Conservation (phyloP, 2,888 invertebrate species). For the Crossocerus cetratus region DNA sequence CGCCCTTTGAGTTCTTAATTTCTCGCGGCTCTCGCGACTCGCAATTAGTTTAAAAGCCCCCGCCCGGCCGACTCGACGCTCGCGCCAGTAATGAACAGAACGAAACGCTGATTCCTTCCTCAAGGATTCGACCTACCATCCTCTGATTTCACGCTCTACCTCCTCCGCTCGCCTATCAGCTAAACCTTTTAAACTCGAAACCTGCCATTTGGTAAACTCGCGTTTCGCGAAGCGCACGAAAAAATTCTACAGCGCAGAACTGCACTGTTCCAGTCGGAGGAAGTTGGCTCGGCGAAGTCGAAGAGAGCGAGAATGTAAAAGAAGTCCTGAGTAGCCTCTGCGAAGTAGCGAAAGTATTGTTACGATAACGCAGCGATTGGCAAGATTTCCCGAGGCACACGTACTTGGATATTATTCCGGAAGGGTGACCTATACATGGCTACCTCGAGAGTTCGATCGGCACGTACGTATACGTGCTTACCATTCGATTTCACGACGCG, state of each 20-base stretch:
- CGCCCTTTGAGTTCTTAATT: conserved; percentile 49
- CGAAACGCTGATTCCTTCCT: no score
- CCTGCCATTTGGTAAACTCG: no score
- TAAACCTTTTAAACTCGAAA: no score
- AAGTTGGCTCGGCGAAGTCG: no score
- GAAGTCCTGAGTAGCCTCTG: conserved; percentile 48
- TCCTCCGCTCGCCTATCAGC: no score
- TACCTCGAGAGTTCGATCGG: background rate
- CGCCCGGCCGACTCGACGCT: conserved; percentile 15
- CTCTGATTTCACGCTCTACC: no score
- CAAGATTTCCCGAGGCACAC: conserved; percentile 51
- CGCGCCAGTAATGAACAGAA: conserved; percentile 14
- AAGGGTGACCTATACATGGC: background rate
- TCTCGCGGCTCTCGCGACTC: conserved; percentile 24
- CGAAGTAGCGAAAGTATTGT: conserved; percentile 53
- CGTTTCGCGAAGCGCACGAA: no score
- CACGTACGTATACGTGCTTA: background rate
- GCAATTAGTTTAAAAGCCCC: conserved; percentile 66
- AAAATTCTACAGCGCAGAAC: no score
- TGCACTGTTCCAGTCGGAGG: no score
- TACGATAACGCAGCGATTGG: conserved; percentile 57
- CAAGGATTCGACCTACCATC: no score
- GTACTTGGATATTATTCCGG: conserved; percentile 22
- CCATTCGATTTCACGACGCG: conserved; percentile 9
- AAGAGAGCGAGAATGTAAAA: background rate